Base-by-base conservation (phyloP, 1,140 invertebrate species). In the Drosophila sp. region DNA sequence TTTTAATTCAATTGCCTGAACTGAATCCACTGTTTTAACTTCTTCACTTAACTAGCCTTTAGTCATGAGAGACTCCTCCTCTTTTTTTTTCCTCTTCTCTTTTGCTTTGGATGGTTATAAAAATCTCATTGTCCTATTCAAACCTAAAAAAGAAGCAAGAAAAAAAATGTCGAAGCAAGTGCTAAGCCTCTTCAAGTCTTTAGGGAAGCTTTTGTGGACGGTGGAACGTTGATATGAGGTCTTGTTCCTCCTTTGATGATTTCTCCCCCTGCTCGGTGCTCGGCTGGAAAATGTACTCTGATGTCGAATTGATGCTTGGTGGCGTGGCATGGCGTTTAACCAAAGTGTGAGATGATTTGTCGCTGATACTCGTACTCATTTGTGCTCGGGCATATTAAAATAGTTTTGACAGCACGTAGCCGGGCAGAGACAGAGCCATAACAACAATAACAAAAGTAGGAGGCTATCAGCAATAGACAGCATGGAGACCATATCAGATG, bases 331-430 rank as follows among this genome's bases (percentile, higher is more conserved):
- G 54, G 54, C 50, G 41, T 58, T 63, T 68, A 58, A 29, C 30
- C 17, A 64, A 32, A 54, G 32, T 47, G 32, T 47, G 29, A 32
- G 29, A 47, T 41, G 27, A 35, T 40, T 60, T 47, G 35, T 40
- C 40, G 38, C 11, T 44, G 41, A 17, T 44, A 27, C n/a, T 38
- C n/a, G 35, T 47, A 38, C 55, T 67, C 63, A 70, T 64, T 72
- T 71, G 40, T 75, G 64, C 38, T 27, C 4, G 54, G 64, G 76
- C 57, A 69, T 79, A 79, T 79, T 79, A 66, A 79, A 76, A 76
- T 71, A 79, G 76, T 79, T 79, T 76, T 72, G 76, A 68, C 66
- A 76, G 69, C 73, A 76, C 65, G 76, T 76, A 68, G 32, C 30
- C 65, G 65, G 65, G 27, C 41, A 27, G 44, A 27, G 60, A 61